phyloP scores from a whole-genome alignment of 2,113 vertebrate species.

The Apodemus speciosus region DNA sequence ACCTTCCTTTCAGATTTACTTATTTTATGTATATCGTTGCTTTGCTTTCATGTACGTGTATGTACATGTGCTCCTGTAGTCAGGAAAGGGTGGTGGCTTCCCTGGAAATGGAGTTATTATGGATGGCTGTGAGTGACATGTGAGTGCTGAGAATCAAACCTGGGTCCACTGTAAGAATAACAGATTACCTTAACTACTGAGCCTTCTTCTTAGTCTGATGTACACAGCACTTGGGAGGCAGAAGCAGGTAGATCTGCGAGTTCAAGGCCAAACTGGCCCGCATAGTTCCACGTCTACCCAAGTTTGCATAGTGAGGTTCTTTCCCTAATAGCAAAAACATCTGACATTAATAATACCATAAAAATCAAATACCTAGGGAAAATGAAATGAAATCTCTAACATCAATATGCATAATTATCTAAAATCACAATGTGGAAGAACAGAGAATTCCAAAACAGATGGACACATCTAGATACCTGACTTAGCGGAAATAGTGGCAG shows the following conservation, averaged over 20 bases:
- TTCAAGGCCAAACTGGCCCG: background rate
- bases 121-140: background rate
- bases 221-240: background rate
- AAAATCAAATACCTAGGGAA: slow-evolving; percentile 16
- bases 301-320: background rate
- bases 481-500: background rate
- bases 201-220: background rate
- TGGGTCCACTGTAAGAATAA: background rate
- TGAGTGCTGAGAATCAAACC: background rate
- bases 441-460: background rate
- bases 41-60: background rate
- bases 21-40: background rate
- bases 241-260: background rate
- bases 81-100: background rate
- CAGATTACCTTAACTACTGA: background rate
- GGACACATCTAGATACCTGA: background rate
- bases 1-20: background rate
- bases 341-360: background rate
- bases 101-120: background rate
- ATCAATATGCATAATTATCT: background rate
- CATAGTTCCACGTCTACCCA: background rate
- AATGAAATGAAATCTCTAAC: background rate
- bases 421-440: background rate
- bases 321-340: background rate
- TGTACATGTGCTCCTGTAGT: background rate